Conservation (phyloP, 2,888 invertebrate genomes). For the Drosophila sordidapex region DNA sequence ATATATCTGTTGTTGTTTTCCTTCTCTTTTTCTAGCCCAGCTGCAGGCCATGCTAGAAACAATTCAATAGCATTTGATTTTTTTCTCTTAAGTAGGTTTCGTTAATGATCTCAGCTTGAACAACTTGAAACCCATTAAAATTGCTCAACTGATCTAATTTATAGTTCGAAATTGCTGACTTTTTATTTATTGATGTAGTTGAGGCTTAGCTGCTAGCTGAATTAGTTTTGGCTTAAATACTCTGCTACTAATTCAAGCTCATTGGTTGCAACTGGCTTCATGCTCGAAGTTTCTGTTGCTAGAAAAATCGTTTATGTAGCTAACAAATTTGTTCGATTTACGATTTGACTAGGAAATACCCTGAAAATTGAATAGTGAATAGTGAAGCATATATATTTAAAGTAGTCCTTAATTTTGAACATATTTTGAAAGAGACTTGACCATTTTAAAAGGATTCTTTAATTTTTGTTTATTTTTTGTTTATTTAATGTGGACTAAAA, state of each 20-base stretch:
- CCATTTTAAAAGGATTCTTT: neutral
- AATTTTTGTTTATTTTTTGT: neutral
- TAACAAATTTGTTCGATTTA: neutral
- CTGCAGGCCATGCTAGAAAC: conserved; percentile 21
- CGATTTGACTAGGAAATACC: neutral
- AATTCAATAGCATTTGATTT: conserved; percentile 24
- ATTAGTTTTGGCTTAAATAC: neutral
- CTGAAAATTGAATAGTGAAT: neutral
- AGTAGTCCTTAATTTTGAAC: neutral
- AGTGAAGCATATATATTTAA: neutral
- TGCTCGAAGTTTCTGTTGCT: conserved; percentile 15
- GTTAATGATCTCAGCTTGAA: conserved; percentile 24
- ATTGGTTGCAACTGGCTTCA: neutral
- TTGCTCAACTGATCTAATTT: conserved; percentile 3
- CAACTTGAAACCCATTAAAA: conserved; percentile 15
- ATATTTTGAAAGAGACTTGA: neutral
- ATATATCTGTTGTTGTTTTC: neutral
- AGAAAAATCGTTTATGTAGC: neutral
- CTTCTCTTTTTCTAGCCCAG: conserved; percentile 1
- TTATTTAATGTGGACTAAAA: no score
- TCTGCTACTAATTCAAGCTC: neutral
- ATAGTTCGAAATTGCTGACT: neutral
- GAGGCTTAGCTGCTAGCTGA: neutral
- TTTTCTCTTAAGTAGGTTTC: conserved; percentile 11
- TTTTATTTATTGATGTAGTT: neutral